Percentiles rank a stretch among this genome's conserved stretches.
phyloP scores from a whole-genome alignment of 1,140 invertebrate genomes.

The Zaprionus davidi region DNA sequence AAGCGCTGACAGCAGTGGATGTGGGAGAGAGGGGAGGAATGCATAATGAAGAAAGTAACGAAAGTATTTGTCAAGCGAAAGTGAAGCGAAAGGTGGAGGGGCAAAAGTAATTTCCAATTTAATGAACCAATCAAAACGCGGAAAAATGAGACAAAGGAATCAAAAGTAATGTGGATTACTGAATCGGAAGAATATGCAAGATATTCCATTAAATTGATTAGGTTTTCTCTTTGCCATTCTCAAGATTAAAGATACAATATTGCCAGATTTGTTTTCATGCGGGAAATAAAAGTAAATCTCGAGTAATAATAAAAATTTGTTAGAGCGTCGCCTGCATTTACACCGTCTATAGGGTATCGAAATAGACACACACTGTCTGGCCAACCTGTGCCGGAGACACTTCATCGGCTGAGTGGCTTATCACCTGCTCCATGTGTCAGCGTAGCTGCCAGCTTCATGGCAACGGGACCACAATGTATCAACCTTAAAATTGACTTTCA shows the following conservation, averaged over 20 bases:
- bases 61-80: slow-evolving; percentile 19
- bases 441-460: slow-evolving; percentile 59
- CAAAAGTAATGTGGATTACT: background rate
- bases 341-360: slow-evolving; percentile 24
- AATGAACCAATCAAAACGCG: slow-evolving; percentile 8
- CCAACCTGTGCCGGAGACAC: slow-evolving; percentile 29
- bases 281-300: background rate
- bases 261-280: background rate
- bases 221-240: background rate
- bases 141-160: background rate
- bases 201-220: background rate
- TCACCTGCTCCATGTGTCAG: slow-evolving; percentile 71
- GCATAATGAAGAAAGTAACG: slow-evolving; percentile 16
- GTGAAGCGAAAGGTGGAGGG: background rate
- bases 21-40: background rate
- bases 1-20: background rate
- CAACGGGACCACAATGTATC: slow-evolving; percentile 71
- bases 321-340: background rate
- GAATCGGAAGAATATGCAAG: background rate
- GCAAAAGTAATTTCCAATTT: slow-evolving; percentile 8
- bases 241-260: background rate
- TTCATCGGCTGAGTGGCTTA: slow-evolving; percentile 73
- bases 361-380: background rate
- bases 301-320: background rate
- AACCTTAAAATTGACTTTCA: slow-evolving; percentile 79